phyloP scores from a whole-genome alignment of 2,888 invertebrate genomes.

The Protonemura montana region DNA sequence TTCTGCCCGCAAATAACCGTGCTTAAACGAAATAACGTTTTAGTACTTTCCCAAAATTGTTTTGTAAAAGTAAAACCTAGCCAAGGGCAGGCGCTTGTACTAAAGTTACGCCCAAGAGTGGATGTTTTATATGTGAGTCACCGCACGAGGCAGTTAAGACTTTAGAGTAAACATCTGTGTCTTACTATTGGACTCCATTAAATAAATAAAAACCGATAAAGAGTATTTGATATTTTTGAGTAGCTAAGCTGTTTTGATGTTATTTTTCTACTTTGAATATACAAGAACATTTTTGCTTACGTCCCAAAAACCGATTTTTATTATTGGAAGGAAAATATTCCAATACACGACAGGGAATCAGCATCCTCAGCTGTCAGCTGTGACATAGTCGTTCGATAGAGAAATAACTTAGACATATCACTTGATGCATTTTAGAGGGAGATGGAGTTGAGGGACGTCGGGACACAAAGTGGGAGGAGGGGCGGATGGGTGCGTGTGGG shows the following conservation, averaged over 20 bases:
- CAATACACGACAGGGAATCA: slow-evolving; percentile 28
- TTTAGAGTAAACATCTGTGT: slow-evolving; percentile 24
- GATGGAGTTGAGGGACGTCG: not conserved
- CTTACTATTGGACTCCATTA: slow-evolving; percentile 35
- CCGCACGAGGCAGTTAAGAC: not conserved
- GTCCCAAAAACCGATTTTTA: slow-evolving; percentile 31
- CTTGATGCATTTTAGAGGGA: slow-evolving; percentile 13
- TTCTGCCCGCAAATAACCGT: not conserved
- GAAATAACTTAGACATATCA: slow-evolving; percentile 36
- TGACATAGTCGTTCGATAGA: slow-evolving; percentile 23
- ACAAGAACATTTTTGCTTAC: slow-evolving; percentile 37
- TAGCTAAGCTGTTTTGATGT: slow-evolving; percentile 31
- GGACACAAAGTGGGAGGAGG: not conserved
- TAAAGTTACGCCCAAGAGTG: not conserved
- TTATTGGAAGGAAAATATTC: slow-evolving; percentile 34
- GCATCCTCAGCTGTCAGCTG: slow-evolving; percentile 28
- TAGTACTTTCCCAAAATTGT: not conserved
- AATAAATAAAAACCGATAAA: slow-evolving; percentile 38
- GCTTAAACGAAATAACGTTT: not conserved
- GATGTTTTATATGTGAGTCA: not conserved
- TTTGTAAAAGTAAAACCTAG: not conserved
- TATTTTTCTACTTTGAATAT: slow-evolving; percentile 25
- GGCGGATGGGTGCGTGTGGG: too few species aligned
- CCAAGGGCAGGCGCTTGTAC: not conserved
- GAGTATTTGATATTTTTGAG: slow-evolving; percentile 34